Percentiles rank a stretch among this genome's conserved stretches.
These are phyloP conservation scores for Ennomos erosarius DNA, from an alignment of 2,888 invertebrate genomes.

Conservation along the genomic window DNA sequence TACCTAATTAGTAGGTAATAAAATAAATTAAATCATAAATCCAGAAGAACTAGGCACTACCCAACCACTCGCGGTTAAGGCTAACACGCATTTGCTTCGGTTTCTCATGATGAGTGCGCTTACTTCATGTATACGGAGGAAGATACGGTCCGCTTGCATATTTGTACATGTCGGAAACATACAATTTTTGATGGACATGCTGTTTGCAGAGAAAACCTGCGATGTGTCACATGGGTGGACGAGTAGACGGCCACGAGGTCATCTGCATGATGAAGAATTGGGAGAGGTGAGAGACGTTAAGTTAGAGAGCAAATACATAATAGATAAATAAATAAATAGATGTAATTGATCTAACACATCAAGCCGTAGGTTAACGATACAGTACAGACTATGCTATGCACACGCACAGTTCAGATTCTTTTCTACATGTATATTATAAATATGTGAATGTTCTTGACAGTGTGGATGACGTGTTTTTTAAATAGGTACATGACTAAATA, in stretches of 20 bases:
- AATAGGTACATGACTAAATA: too few species aligned
- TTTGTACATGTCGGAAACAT: slow-evolving; percentile 43
- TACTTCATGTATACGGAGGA: slow-evolving; percentile 7
- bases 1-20: background rate
- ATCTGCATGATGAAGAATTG: background rate
- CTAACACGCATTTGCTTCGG: background rate
- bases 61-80: background rate
- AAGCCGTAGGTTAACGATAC: too few species aligned
- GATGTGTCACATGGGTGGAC: slow-evolving; percentile 9
- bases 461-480: too few species aligned
- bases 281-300: background rate
- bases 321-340: too few species aligned
- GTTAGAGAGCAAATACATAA: too few species aligned
- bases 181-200: slow-evolving; percentile 46
- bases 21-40: background rate
- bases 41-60: background rate
- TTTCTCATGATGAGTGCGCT: slow-evolving; percentile 1
- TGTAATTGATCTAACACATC: too few species aligned
- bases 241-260: slow-evolving; percentile 6
- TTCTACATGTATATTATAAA: too few species aligned
- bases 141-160: slow-evolving; percentile 30
- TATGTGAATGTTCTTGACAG: too few species aligned
- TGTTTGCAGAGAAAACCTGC: slow-evolving; percentile 49
- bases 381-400: too few species aligned
- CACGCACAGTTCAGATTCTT: too few species aligned